Base-by-base conservation (phyloP, 2,888 invertebrate genomes). In the Lepidonotus clava region DNA sequence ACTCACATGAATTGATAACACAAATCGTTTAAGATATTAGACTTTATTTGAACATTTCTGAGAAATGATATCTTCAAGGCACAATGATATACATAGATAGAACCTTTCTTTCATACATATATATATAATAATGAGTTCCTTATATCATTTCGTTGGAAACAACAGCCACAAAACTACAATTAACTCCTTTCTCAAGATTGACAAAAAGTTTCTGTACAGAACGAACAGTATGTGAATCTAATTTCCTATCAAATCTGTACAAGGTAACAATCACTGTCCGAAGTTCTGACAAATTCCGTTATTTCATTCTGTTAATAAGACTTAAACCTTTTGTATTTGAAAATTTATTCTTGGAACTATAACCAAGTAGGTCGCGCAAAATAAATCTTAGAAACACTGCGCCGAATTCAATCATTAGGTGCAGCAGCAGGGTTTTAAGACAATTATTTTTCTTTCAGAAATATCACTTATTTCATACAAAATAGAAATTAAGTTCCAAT, bases 31-130 rank as follows among this genome's bases (percentile, higher is more conserved):
- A 8, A 61, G 61, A 61, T 61, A 61, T 61, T 24, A 61, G 61
- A 61, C 61, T 61, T 61, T 61, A 61, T 61, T 61, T 24, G 24
- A 61, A 61, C 61, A 61, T 61, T 61, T 61, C 28, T 61, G 61
- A 61, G 61, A 61, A 61, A 28, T 28, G 61, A 61, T 61, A 61
- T 24, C 61, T 61, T 61, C 61, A 61, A 61, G 61, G 61, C 61
- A 61, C 61, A 61, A 61, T 61, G 28, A 61, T 61, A 61, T 61
- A 61, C 28, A 61, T 24, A 61, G 61, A 61, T 28, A n/a, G 21
- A 28, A n/a, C 61, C n/a, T n/a, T n/a, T 61, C 24, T 61, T 24
- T 61, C 24, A 2, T 61, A n/a, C 61, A 61, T 61, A 61, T 32
- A 61, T 61, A 32, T 61, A 28, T 28, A 53, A 18, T 61, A 61